Percentiles rank a stretch among this genome's conserved stretches.
Evolutionary conservation across 53 echinoderm and acorn worm genomes (phyloP).

Genomic region (Arbacia lixula): DNA sequence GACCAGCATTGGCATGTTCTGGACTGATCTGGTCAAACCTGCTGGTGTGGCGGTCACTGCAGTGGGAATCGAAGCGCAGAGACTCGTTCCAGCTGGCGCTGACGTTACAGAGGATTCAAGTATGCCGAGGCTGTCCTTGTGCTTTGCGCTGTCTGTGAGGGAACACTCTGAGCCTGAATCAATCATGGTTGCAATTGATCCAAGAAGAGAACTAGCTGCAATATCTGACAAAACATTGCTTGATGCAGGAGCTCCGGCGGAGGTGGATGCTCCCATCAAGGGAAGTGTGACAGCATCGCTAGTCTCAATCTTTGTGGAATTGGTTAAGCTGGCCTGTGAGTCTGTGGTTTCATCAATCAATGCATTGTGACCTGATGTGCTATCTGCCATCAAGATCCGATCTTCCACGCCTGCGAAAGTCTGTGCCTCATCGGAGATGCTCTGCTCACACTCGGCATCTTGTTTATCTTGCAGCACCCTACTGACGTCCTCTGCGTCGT

Average conservation of each 20-base stretch:
- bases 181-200: slow-evolving; percentile 80
- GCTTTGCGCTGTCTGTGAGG: slow-evolving; percentile 1
- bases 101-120: slow-evolving; percentile 1
- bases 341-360: slow-evolving; percentile 22
- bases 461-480: slow-evolving; percentile 1
- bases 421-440: background rate
- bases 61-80: slow-evolving; percentile 9
- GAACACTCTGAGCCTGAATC: slow-evolving; percentile 60
- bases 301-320: slow-evolving; percentile 17
- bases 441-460: background rate
- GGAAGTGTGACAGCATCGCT: background rate
- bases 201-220: slow-evolving; percentile 65
- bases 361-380: slow-evolving; percentile 27
- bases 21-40: slow-evolving; percentile 13
- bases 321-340: background rate
- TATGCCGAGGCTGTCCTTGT: background rate
- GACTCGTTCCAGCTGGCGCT: background rate
- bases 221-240: slow-evolving; percentile 27
- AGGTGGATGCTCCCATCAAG: background rate
- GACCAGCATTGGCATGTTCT: slow-evolving; percentile 21
- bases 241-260: background rate
- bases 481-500: slow-evolving; percentile 22
- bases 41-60: slow-evolving; percentile 4
- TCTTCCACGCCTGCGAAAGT: slow-evolving; percentile 1
- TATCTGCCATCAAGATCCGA: slow-evolving; percentile 22